Conservation (phyloP, 2,888 invertebrate genomes). For the Athalia cordata region DNA sequence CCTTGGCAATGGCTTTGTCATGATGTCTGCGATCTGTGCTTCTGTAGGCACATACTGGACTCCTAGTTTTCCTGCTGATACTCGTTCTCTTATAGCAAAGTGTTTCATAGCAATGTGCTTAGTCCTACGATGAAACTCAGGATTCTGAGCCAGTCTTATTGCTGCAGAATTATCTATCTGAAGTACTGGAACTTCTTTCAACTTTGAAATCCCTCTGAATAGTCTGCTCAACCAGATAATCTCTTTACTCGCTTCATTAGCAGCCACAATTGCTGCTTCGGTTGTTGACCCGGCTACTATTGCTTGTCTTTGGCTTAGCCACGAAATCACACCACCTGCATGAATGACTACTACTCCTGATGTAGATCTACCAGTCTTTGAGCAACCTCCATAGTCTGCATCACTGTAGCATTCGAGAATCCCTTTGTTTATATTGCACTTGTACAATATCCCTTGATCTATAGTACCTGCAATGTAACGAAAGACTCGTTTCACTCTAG, state of each 20-base stretch:
- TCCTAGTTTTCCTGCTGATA: neutral
- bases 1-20: neutral
- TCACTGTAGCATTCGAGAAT: conserved; percentile 47
- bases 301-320: neutral
- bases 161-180: neutral
- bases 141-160: neutral
- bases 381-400: conserved; percentile 44
- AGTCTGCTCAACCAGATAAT: neutral
- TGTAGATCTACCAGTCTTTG: conserved; percentile 48
- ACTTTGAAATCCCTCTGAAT: neutral
- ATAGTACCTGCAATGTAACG: conserved; percentile 50
- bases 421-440: neutral
- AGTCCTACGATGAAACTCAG: neutral
- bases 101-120: conserved; percentile 6
- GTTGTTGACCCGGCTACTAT: neutral
- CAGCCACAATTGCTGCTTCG: neutral
- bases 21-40: neutral
- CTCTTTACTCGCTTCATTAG: neutral
- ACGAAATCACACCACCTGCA: neutral
- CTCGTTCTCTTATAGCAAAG: neutral
- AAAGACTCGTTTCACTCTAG: conserved; percentile 49
- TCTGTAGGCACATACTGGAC: neutral
- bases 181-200: neutral
- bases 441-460: conserved; percentile 44
- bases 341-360: neutral